These are phyloP conservation scores for Peribatodes rhomboidaria DNA, from an alignment of 2,888 invertebrate species.

Conservation along the genomic window DNA sequence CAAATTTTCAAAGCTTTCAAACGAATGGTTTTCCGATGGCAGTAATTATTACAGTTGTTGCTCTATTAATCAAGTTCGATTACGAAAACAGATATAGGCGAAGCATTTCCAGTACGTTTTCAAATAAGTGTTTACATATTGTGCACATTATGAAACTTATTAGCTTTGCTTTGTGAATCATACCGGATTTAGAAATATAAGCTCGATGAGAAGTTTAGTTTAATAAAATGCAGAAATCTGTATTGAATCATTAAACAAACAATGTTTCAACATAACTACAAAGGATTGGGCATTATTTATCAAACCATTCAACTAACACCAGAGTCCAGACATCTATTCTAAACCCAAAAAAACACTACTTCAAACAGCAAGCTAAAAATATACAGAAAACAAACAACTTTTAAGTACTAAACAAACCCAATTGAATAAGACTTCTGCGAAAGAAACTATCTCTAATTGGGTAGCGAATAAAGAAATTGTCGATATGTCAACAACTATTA, in stretches of 20 bases:
- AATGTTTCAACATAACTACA: neutral
- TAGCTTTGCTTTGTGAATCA: conserved; percentile 4
- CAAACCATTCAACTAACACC: neutral
- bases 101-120: neutral
- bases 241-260: neutral
- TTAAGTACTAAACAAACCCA: conserved; percentile 1
- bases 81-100: conserved; percentile 12
- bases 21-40: conserved; percentile 53
- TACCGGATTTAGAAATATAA: neutral
- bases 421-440: conserved; percentile 13
- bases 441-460: conserved; percentile 16
- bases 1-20: conserved; percentile 50
- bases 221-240: neutral
- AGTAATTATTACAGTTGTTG: conserved; percentile 32
- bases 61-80: conserved; percentile 21
- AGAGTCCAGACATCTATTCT: neutral
- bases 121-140: neutral
- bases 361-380: neutral
- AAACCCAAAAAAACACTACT: neutral
- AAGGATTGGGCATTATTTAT: neutral
- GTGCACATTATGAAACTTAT: neutral
- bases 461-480: conserved; percentile 23
- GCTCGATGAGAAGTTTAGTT: neutral
- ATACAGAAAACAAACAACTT: neutral
- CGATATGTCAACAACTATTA: conserved; percentile 31